phyloP scores from a whole-genome alignment of 2,888 invertebrate species.

The Cheilosia grossa region DNA sequence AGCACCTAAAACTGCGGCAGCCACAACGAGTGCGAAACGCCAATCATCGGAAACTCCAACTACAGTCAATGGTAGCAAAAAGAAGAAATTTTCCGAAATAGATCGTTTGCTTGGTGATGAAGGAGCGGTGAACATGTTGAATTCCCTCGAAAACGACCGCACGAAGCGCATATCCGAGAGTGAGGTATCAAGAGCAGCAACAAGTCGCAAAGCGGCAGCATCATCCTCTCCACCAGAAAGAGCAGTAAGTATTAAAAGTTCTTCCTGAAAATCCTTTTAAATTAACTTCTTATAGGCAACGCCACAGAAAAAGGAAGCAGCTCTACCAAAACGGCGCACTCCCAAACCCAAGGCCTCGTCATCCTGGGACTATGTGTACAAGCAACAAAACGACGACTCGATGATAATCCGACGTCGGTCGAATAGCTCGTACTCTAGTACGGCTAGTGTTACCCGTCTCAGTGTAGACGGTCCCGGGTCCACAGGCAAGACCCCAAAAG shows the following conservation, averaged over 20 bases:
- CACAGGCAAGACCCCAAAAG: constrained; percentile 56
- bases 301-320: constrained; percentile 74
- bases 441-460: constrained; percentile 86
- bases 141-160: constrained; percentile 87
- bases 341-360: constrained; percentile 77
- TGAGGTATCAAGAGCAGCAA: constrained; percentile 28
- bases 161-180: constrained; percentile 75
- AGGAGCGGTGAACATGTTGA: constrained; percentile 93
- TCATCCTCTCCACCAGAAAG: constrained; percentile 73
- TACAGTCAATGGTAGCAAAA: constrained; percentile 81
- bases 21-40: constrained; percentile 40
- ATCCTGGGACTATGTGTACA: constrained; percentile 86
- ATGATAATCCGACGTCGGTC: constrained; percentile 92
- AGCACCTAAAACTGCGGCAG: not conserved
- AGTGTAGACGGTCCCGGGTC: constrained; percentile 83
- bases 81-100: constrained; percentile 87
- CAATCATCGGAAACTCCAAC: constrained; percentile 33
- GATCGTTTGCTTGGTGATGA: constrained; percentile 92
- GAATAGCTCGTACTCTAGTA: constrained; percentile 91
- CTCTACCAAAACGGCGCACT: constrained; percentile 69
- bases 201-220: constrained; percentile 55
- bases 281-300: constrained; percentile 13
- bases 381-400: constrained; percentile 88
- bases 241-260: constrained; percentile 38
- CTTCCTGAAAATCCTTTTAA: not conserved